phyloP scores from a whole-genome alignment of 2,888 invertebrate species.

The Leptura quadrifasciata region DNA sequence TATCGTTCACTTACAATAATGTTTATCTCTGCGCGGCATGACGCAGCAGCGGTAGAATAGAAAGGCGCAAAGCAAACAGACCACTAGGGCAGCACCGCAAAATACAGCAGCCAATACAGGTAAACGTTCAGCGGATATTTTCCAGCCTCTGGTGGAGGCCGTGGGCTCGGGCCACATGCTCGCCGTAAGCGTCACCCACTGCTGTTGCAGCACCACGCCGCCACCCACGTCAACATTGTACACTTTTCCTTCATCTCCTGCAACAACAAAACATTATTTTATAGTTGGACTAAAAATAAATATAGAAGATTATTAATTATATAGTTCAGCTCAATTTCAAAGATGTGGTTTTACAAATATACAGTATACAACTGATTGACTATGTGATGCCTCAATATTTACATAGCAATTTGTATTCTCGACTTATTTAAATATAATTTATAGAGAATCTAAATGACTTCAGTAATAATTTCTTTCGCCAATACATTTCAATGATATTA shows the following conservation, averaged over 20 bases:
- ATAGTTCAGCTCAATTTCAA: not conserved
- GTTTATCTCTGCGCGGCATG: slow-evolving; percentile 82
- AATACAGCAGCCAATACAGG: slow-evolving; percentile 74
- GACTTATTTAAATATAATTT: no score
- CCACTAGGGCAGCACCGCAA: slow-evolving; percentile 79
- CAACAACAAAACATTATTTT: slow-evolving; percentile 51
- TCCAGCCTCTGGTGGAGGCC: slow-evolving; percentile 71
- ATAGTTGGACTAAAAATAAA: not conserved
- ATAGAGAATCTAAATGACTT: no score
- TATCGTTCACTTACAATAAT: slow-evolving; percentile 76
- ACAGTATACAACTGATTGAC: no score
- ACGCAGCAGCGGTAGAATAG: slow-evolving; percentile 82
- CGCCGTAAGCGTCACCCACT: slow-evolving; percentile 76
- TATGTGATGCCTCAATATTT: no score
- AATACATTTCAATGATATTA: no score
- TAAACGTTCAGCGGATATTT: slow-evolving; percentile 73
- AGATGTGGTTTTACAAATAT: no score
- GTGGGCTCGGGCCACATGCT: slow-evolving; percentile 75
- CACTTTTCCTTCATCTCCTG: slow-evolving; percentile 69
- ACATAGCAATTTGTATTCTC: no score
- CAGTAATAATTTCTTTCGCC: no score
- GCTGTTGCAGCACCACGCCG: slow-evolving; percentile 73
- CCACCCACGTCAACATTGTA: slow-evolving; percentile 58
- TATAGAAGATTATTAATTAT: not conserved
- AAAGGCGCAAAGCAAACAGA: slow-evolving; percentile 79